Evolutionary conservation across 2,888 invertebrate species (phyloP).

Genomic region (Chloroclystis v-ata): DNA sequence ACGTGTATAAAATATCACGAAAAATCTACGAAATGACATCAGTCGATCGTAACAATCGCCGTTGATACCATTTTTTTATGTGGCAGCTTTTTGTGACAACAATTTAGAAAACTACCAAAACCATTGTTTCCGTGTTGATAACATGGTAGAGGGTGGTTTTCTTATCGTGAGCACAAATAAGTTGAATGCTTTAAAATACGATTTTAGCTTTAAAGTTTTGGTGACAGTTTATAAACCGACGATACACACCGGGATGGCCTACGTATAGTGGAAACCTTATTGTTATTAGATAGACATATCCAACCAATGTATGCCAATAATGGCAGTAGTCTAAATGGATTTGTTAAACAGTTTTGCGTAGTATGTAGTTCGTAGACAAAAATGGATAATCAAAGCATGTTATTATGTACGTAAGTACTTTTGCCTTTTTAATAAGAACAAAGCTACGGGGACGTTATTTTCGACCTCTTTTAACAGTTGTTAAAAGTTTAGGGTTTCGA

Average conservation of each 20-base stretch:
- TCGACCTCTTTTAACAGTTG: slow-evolving; percentile 4
- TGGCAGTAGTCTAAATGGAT: slow-evolving; percentile 63
- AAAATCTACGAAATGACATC: slow-evolving; percentile 37
- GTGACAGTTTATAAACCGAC: slow-evolving; percentile 31
- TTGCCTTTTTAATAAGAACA: slow-evolving; percentile 22
- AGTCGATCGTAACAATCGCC: slow-evolving; percentile 32
- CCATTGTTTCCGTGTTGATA: slow-evolving; percentile 10
- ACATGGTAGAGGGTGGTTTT: slow-evolving; percentile 39
- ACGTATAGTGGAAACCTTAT: slow-evolving; percentile 62
- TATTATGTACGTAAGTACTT: slow-evolving; percentile 64
- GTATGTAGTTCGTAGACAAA: slow-evolving; percentile 69
- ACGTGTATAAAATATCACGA: slow-evolving; percentile 61
- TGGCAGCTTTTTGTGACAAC: slow-evolving; percentile 35
- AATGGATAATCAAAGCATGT: slow-evolving; percentile 53
- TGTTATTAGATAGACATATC: slow-evolving; percentile 56
- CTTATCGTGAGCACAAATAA: slow-evolving; percentile 28
- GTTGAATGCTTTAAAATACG: slow-evolving; percentile 56
- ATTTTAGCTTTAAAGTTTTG: slow-evolving; percentile 46
- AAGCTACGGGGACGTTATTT: not conserved
- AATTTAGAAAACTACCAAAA: slow-evolving; percentile 21
- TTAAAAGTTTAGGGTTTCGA: slow-evolving; percentile 1
- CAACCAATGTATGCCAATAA: slow-evolving; percentile 54
- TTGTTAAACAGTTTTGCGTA: slow-evolving; percentile 64
- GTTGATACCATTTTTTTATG: slow-evolving; percentile 32
- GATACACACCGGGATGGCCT: slow-evolving; percentile 49